phyloP scores from a whole-genome alignment of 2,113 vertebrate species.

The Cynocephalus volans region DNA sequence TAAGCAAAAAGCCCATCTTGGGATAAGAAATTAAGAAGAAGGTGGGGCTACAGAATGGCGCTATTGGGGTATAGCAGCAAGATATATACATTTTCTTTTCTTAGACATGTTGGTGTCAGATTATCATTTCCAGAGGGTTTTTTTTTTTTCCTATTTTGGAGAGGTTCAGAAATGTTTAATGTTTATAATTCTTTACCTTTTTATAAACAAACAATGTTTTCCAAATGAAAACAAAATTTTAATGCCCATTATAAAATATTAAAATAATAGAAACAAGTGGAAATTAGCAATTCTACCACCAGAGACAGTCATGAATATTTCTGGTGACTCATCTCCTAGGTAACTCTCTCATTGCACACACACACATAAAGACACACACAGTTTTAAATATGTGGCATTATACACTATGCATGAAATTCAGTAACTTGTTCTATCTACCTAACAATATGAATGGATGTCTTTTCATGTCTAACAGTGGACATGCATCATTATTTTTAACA shows the following conservation, averaged over 20 bases:
- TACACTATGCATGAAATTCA: too few species aligned
- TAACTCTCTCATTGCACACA: neutral
- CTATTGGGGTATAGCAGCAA: conserved; percentile 18
- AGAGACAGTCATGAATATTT: neutral
- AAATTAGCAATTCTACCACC: neutral
- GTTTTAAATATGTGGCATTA: neutral
- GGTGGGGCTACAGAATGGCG: conserved; percentile 62
- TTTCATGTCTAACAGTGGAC: neutral
- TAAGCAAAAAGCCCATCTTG: conserved; percentile 74
- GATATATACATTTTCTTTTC: conserved; percentile 62
- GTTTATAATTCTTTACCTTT: neutral
- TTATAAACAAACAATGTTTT: neutral
- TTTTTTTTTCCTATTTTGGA: neutral
- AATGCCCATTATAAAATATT: neutral
- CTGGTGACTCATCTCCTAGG: neutral
- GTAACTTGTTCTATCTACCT: neutral
- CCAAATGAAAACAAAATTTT: neutral
- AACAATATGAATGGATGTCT: neutral
- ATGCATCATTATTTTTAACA: neutral
- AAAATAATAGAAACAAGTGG: neutral
- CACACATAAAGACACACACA: neutral
- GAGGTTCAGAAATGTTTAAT: neutral
- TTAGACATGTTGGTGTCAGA: conserved; percentile 47
- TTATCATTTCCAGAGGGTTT: conserved; percentile 40
- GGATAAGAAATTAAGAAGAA: conserved; percentile 69